These are phyloP conservation scores for Drosophila ananassae DNA, from an alignment of 1,140 invertebrate genomes.

Conservation along the genomic window DNA sequence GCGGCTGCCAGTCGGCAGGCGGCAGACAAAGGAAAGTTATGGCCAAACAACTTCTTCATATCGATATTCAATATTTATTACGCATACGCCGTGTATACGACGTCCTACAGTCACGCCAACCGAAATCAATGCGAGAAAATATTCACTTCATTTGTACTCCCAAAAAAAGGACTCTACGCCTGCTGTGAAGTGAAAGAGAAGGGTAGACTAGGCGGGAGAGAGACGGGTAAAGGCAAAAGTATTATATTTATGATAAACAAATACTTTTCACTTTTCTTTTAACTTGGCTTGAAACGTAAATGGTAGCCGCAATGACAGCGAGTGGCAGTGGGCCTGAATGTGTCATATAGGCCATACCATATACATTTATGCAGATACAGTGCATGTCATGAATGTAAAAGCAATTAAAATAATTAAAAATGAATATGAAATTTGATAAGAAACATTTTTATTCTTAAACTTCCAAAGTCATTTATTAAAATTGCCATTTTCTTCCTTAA, in stretches of 20 bases:
- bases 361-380: conserved; percentile 2
- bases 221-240: conserved; percentile 8
- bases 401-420: neutral
- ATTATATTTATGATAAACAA: conserved; percentile 66
- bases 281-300: conserved; percentile 22
- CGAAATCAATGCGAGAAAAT: conserved; percentile 67
- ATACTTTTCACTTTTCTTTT: conserved; percentile 49
- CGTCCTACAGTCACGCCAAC: conserved; percentile 37
- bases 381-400: conserved; percentile 1
- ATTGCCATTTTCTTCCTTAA: neutral
- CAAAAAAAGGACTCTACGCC: conserved; percentile 33
- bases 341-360: neutral
- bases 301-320: conserved; percentile 22
- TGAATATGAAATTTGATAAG: neutral
- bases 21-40: conserved; percentile 46
- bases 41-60: conserved; percentile 51
- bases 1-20: neutral
- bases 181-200: neutral
- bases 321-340: neutral
- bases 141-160: conserved; percentile 59
- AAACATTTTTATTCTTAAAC: too few relatives aligned
- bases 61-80: conserved; percentile 65
- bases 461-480: too few relatives aligned
- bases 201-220: conserved; percentile 8
- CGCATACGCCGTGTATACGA: conserved; percentile 52